These are phyloP conservation scores for Rhabdomys pumilio DNA, from an alignment of 2,797 vertebrate species.

Conservation along the genomic window DNA sequence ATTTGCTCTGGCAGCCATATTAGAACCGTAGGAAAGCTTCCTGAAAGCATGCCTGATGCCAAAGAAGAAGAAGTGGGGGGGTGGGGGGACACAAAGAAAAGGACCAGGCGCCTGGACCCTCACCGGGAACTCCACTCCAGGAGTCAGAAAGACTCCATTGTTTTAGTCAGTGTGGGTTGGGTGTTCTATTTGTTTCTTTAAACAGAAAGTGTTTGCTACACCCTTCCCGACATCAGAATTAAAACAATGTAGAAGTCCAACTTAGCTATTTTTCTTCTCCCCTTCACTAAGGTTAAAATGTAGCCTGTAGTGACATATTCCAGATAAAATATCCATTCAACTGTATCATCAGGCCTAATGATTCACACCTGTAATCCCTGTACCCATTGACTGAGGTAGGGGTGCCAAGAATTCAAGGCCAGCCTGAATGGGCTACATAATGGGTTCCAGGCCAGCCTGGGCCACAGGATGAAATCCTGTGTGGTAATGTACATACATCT, in stretches of 20 bases:
- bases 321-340: slow-evolving; percentile 27
- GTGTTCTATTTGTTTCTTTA: slow-evolving; percentile 60
- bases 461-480: neutral
- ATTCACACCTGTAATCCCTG: neutral
- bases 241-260: neutral
- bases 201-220: slow-evolving; percentile 42
- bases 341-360: neutral
- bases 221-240: slow-evolving; percentile 47
- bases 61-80: neutral
- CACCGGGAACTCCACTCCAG: neutral
- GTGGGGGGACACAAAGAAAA: neutral
- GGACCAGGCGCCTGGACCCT: slow-evolving; percentile 56
- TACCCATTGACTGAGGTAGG: neutral
- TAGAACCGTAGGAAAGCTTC: slow-evolving; percentile 8
- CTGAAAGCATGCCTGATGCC: slow-evolving; percentile 34
- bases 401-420: neutral
- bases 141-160: slow-evolving; percentile 64
- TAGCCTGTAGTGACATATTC: slow-evolving; percentile 5
- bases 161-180: neutral
- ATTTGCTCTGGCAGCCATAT: slow-evolving; percentile 42
- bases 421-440: neutral
- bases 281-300: slow-evolving; percentile 43
- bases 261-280: slow-evolving; percentile 28
- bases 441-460: neutral
- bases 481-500: neutral